Conservation (phyloP, 2,888 invertebrate species). For the Cephus pulcher region DNA sequence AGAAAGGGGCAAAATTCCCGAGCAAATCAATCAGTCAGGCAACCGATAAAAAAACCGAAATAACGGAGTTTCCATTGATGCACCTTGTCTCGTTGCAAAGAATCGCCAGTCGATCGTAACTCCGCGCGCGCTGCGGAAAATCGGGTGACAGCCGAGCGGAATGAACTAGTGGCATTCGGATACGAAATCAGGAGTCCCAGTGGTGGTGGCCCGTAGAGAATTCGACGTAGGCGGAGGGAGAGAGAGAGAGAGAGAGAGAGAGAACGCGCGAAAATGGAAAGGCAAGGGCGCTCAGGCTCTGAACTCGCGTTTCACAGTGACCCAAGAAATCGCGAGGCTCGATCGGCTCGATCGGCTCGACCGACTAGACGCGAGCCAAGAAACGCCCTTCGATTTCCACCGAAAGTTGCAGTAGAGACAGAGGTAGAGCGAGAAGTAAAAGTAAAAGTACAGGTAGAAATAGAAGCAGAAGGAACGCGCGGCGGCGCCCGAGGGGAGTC, state of each 20-base stretch:
- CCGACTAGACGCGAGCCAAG: not conserved
- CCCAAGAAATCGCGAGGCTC: too few species aligned
- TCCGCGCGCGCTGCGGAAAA: slow-evolving; percentile 18
- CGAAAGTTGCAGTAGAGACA: not conserved
- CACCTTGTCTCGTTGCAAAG: not conserved
- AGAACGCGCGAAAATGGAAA: not conserved
- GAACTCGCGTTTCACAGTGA: not conserved
- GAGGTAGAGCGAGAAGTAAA: not conserved
- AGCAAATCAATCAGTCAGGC: not conserved
- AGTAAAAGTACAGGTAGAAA: not conserved
- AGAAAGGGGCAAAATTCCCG: too few species aligned
- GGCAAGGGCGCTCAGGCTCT: not conserved
- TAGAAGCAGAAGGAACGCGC: not conserved
- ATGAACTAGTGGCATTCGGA: not conserved
- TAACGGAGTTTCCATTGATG: not conserved
- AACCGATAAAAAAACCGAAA: not conserved
- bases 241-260: not conserved
- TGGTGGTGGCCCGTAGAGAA: not conserved
- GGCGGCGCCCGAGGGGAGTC: too few species aligned
- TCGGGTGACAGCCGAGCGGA: slow-evolving; percentile 42
- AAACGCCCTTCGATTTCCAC: not conserved
- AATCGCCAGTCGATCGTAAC: not conserved
- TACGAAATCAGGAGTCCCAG: not conserved
- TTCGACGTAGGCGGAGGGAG: not conserved
- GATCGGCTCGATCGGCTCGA: too few species aligned